These are phyloP conservation scores for Yoshiicerus persimilis DNA, from an alignment of 1,140 invertebrate genomes.

Conservation along the genomic window DNA sequence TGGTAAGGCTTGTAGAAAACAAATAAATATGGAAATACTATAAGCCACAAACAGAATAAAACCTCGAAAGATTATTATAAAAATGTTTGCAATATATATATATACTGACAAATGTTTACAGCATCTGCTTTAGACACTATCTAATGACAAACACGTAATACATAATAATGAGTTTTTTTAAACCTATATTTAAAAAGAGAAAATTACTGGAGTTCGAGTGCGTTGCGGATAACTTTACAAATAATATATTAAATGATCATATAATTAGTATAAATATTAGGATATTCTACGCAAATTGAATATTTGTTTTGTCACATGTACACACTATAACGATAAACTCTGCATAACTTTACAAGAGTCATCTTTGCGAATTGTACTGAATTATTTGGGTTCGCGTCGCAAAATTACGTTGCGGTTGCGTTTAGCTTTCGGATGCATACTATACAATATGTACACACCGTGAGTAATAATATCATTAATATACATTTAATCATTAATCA, in stretches of 20 bases:
- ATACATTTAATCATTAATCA: not conserved
- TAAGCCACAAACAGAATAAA: no score
- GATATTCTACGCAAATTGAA: not conserved
- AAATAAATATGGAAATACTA: no score
- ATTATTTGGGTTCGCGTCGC: not conserved
- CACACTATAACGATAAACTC: not conserved
- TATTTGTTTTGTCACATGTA: not conserved
- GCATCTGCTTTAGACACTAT: no score
- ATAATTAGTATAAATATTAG: not conserved
- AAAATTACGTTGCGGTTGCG: not conserved
- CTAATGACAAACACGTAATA: not conserved
- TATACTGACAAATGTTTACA: no score
- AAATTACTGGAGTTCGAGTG: not conserved
- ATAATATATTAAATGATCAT: not conserved
- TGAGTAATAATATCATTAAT: not conserved
- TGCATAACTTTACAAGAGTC: not conserved
- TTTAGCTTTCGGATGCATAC: not conserved
- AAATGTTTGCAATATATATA: no score
- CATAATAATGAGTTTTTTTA: not conserved
- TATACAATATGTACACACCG: not conserved
- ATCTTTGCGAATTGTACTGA: constrained; percentile 15
- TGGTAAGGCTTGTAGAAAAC: no score
- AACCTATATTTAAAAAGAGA: not conserved
- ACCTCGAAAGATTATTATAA: no score
- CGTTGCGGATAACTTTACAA: not conserved